These are phyloP conservation scores for Serrognathus titanus DNA, from an alignment of 2,888 invertebrate genomes.

Conservation along the genomic window DNA sequence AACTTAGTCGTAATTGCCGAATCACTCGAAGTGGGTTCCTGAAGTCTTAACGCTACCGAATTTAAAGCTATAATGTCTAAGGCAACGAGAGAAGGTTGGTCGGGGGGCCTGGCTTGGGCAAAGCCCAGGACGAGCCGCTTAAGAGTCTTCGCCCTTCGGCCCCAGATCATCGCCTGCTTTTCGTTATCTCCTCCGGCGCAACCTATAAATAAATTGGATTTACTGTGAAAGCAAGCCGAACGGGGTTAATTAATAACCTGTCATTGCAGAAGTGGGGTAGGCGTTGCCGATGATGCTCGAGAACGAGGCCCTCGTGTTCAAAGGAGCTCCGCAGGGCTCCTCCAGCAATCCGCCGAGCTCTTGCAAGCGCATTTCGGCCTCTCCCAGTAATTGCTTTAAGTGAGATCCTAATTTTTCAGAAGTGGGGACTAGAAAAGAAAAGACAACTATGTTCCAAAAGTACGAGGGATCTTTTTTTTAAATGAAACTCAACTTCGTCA, in stretches of 20 bases:
- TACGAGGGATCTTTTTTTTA: no score
- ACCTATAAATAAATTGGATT: slow-evolving; percentile 49
- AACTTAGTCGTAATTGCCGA: slow-evolving; percentile 86
- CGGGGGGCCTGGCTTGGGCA: slow-evolving; percentile 81
- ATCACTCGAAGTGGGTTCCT: slow-evolving; percentile 67
- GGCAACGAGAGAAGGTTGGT: slow-evolving; percentile 74
- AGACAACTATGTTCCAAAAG: no score
- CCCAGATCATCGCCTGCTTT: slow-evolving; percentile 85
- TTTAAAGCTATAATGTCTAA: slow-evolving; percentile 74
- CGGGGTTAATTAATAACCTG: slow-evolving; percentile 34
- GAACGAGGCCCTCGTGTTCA: slow-evolving; percentile 54
- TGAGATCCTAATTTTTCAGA: slow-evolving; percentile 74
- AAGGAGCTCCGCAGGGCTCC: slow-evolving; percentile 48
- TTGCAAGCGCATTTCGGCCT: slow-evolving; percentile 80
- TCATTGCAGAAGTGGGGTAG: slow-evolving; percentile 45
- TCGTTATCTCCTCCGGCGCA: slow-evolving; percentile 73
- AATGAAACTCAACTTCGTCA: no score
- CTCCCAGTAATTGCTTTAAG: slow-evolving; percentile 70
- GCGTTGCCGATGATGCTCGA: slow-evolving; percentile 56
- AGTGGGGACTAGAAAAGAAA: slow-evolving; percentile 58
- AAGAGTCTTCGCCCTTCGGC: slow-evolving; percentile 73
- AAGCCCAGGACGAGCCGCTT: slow-evolving; percentile 79
- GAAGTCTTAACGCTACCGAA: slow-evolving; percentile 62
- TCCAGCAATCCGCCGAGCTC: slow-evolving; percentile 63
- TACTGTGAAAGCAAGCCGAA: not conserved